A percentile compares a stretch with the other conserved stretches of the same genome.
Conservation (phyloP, 2,888 invertebrate species). For the Hololepta plana region DNA sequence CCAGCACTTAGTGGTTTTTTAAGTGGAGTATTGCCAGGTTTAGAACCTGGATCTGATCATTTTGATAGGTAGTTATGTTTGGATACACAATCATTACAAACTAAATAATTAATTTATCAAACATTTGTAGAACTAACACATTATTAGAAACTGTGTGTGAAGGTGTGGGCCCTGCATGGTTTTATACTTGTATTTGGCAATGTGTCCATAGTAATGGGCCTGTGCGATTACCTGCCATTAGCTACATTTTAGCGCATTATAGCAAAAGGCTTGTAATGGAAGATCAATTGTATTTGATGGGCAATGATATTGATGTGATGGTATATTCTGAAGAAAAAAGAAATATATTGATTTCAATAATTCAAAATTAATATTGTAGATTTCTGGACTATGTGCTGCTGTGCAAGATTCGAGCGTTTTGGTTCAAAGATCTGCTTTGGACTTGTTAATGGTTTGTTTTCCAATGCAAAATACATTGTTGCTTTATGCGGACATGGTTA, state of each 20-base stretch:
- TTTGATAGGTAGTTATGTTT: conserved; percentile 43
- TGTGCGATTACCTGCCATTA: conserved; percentile 65
- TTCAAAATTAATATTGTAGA: conserved; percentile 33
- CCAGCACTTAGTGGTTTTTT: conserved; percentile 76
- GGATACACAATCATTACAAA: conserved; percentile 1
- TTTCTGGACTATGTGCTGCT: conserved; percentile 58
- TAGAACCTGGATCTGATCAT: conserved; percentile 72
- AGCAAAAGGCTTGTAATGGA: conserved; percentile 61
- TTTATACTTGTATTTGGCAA: conserved; percentile 80
- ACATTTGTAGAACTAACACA: conserved; percentile 33
- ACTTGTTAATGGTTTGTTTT: conserved; percentile 64
- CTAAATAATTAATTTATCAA: conserved; percentile 1
- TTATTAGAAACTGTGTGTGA: conserved; percentile 53
- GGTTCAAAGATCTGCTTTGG: conserved; percentile 71
- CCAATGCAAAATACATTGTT: conserved; percentile 68
- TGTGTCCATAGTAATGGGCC: conserved; percentile 64
- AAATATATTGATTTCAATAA: conserved; percentile 2
- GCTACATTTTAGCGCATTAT: conserved; percentile 61
- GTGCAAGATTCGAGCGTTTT: conserved; percentile 64
- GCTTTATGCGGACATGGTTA: conserved; percentile 46
- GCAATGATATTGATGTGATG: conserved; percentile 68
- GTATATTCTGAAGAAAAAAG: conserved; percentile 25
- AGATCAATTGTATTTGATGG: conserved; percentile 68
- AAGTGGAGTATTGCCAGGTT: conserved; percentile 73
- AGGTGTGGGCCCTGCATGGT: conserved; percentile 58